phyloP scores from a whole-genome alignment of 1,140 invertebrate species.

The Drosophila guanche region DNA sequence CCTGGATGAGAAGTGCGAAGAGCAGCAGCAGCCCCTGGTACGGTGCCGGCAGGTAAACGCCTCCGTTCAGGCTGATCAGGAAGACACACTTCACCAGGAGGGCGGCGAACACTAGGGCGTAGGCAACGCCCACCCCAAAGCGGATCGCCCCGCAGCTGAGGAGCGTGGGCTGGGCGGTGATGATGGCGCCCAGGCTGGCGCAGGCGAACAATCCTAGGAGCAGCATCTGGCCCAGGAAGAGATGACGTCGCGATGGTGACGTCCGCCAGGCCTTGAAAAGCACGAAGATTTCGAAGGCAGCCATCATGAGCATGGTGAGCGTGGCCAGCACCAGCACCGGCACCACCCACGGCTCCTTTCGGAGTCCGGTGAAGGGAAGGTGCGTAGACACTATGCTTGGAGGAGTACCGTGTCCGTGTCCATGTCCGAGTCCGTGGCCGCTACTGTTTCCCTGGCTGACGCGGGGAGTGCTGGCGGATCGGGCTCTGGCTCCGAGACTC shows the following conservation, averaged over 20 bases:
- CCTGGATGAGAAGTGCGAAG: slow-evolving; percentile 94
- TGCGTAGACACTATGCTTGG: slow-evolving; percentile 78
- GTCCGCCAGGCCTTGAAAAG: slow-evolving; percentile 93
- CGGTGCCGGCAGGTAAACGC: slow-evolving; percentile 95
- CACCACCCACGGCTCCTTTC: slow-evolving; percentile 92
- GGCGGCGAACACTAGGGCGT: slow-evolving; percentile 95
- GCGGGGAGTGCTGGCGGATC: slow-evolving; percentile 60
- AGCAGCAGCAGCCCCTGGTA: slow-evolving; percentile 95
- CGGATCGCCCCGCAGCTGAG: slow-evolving; percentile 93
- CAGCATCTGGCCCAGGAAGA: slow-evolving; percentile 95
- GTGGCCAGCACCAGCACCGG: slow-evolving; percentile 91
- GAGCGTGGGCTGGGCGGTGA: slow-evolving; percentile 90
- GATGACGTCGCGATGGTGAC: slow-evolving; percentile 92
- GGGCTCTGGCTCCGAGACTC: slow-evolving; percentile 61
- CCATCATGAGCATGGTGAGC: slow-evolving; percentile 91
- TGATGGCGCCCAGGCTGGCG: slow-evolving; percentile 91
- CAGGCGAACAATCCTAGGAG: slow-evolving; percentile 93
- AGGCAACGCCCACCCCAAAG: slow-evolving; percentile 93
- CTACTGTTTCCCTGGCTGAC: slow-evolving; percentile 11
- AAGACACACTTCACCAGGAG: slow-evolving; percentile 97
- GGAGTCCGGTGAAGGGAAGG: slow-evolving; percentile 83
- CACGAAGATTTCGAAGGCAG: slow-evolving; percentile 94
- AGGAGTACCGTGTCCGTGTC: slow-evolving; percentile 50
- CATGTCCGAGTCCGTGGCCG: neutral
- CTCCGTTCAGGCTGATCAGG: slow-evolving; percentile 94